phyloP scores from a whole-genome alignment of 2,797 vertebrate genomes.

The Holocentrus rufus region DNA sequence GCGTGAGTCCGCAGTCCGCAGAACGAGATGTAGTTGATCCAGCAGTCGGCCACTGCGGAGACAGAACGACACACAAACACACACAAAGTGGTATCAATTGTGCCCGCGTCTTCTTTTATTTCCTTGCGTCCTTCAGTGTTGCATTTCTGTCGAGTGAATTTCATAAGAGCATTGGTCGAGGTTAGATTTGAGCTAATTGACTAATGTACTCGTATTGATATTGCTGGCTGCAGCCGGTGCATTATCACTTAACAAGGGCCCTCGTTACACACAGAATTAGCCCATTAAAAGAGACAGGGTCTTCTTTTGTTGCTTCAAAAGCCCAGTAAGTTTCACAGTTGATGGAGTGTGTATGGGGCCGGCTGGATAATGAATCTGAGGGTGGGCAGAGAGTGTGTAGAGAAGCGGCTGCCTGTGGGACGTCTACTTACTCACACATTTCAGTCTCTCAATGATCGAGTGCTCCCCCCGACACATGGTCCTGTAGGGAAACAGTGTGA shows the following conservation, averaged over 20 bases:
- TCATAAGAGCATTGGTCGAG: conserved; percentile 45
- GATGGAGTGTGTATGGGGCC: conserved; percentile 63
- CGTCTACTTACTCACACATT: conserved; percentile 81
- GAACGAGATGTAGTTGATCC: conserved; percentile 67
- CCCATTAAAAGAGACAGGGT: conserved; percentile 67
- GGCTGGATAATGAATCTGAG: conserved; percentile 71
- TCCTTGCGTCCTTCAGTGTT: conserved; percentile 40
- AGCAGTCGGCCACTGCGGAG: conserved; percentile 36
- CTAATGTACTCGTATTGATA: conserved; percentile 59
- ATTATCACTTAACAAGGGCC: conserved; percentile 62
- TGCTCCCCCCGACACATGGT: conserved; percentile 76
- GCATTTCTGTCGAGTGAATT: conserved; percentile 55
- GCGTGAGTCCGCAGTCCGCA: conserved; percentile 56
- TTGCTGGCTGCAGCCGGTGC: conserved; percentile 46
- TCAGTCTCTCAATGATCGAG: conserved; percentile 78
- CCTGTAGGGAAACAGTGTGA: conserved; percentile 81
- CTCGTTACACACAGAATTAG: conserved; percentile 72
- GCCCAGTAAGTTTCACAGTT: conserved; percentile 68
- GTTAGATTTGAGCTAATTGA: conserved; percentile 68
- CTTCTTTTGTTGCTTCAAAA: conserved; percentile 73
- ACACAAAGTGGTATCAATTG: conserved; percentile 33
- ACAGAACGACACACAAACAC: conserved; percentile 15
- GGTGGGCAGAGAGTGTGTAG: conserved; percentile 49
- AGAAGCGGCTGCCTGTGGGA: conserved; percentile 74
- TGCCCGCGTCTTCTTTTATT: conserved; percentile 30